These are phyloP conservation scores for Limnothrissa miodon DNA, from an alignment of 2,113 vertebrate species.

Conservation along the genomic window DNA sequence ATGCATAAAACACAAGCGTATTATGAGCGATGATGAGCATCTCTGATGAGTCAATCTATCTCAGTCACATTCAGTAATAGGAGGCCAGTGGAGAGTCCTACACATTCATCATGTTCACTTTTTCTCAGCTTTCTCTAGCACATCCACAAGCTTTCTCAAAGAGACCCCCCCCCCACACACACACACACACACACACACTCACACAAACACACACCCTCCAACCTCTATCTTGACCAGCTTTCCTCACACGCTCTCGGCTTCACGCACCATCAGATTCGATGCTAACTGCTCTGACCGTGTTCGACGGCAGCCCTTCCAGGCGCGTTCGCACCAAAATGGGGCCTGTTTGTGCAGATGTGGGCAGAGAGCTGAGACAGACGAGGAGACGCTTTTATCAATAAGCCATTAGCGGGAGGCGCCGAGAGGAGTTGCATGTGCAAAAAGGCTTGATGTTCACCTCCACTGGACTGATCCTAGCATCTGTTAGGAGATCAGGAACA, in stretches of 20 bases:
- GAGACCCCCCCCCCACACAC: neutral
- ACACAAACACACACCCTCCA: too few species aligned
- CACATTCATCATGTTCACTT: neutral
- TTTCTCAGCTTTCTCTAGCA: neutral
- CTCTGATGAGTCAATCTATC: neutral
- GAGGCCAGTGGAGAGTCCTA: neutral
- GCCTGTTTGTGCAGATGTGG: conserved; percentile 34
- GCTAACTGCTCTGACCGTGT: conserved; percentile 28
- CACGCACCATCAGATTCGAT: neutral
- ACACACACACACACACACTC: too few species aligned
- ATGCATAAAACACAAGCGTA: neutral
- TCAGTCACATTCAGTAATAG: neutral
- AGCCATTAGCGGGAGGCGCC: conserved; percentile 44
- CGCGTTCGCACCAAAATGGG: conserved; percentile 33
- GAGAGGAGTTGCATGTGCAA: conserved; percentile 29
- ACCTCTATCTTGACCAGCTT: neutral
- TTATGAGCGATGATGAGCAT: neutral
- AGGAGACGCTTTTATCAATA: conserved; percentile 52
- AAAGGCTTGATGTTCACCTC: conserved; percentile 21
- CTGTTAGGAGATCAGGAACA: conserved; percentile 36
- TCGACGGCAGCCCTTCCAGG: conserved; percentile 21
- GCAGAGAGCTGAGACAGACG: conserved; percentile 44
- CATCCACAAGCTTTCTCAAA: neutral
- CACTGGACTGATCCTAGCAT: conserved; percentile 35
- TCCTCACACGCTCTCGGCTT: neutral